phyloP scores from a whole-genome alignment of 2,888 invertebrate species.

The Hypsopygia costalis region DNA sequence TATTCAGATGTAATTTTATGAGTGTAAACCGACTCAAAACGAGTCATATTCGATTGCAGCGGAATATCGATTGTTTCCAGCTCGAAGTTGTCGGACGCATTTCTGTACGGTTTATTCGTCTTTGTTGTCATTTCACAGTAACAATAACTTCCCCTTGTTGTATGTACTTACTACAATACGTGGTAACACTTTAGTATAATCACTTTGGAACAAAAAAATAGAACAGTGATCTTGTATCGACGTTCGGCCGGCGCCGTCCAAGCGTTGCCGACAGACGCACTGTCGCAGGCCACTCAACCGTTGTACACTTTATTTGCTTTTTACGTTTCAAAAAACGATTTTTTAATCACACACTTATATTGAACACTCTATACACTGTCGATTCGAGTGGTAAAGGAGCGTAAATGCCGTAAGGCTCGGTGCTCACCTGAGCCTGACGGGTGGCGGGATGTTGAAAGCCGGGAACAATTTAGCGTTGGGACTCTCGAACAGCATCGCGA shows the following conservation, averaged over 20 bases:
- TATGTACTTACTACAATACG: no score
- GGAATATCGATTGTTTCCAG: conserved; percentile 6
- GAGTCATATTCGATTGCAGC: conserved; percentile 2
- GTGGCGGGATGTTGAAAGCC: conserved; percentile 86
- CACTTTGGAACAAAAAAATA: conserved; percentile 29
- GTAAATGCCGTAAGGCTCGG: conserved; percentile 14
- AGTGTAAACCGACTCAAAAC: no score
- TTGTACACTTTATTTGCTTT: conserved; percentile 48
- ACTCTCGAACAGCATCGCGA: conserved; percentile 86
- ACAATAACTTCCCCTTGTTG: no score
- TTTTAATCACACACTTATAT: conserved; percentile 28
- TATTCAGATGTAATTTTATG: no score
- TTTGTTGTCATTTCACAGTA: no score
- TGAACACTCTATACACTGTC: conserved; percentile 36
- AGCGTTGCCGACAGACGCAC: conserved; percentile 49
- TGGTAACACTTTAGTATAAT: no score
- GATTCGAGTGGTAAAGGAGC: conserved; percentile 21
- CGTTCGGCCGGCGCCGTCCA: conserved; percentile 40
- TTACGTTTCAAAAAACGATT: conserved; percentile 36
- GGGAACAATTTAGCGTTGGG: conserved; percentile 86
- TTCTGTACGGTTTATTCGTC: conserved; percentile 2
- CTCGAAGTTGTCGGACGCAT: conserved; percentile 1
- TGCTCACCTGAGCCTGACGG: conserved; percentile 80
- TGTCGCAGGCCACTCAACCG: conserved; percentile 43
- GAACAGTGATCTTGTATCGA: conserved; percentile 55